These are phyloP conservation scores for Plagiodera versicolora DNA, from an alignment of 2,888 invertebrate genomes.

Conservation along the genomic window DNA sequence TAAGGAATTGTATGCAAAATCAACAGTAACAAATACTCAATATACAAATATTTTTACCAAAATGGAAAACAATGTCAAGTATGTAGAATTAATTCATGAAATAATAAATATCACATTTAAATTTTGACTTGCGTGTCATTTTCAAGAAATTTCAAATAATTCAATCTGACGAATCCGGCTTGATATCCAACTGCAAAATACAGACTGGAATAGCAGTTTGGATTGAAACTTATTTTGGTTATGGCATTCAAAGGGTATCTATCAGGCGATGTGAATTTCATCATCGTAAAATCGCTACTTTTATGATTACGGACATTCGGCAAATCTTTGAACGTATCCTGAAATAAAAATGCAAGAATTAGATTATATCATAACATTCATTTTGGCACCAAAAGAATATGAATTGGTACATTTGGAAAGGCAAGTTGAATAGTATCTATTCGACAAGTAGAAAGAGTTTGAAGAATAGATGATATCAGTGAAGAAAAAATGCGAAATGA, in stretches of 20 bases:
- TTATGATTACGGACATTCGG: conserved; percentile 15
- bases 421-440: neutral
- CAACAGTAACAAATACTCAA: neutral
- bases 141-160: conserved; percentile 43
- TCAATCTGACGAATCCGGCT: conserved; percentile 55
- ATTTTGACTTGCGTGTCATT: conserved; percentile 32
- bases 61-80: neutral
- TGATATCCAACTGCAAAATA: conserved; percentile 56
- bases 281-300: neutral
- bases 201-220: conserved; percentile 52
- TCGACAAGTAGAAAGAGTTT: no score
- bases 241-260: conserved; percentile 47
- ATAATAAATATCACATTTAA: neutral
- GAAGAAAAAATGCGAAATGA: no score
- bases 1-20: neutral
- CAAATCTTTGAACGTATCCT: conserved; percentile 33
- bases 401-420: neutral
- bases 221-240: conserved; percentile 54
- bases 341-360: conserved; percentile 22
- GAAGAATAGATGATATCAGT: no score
- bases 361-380: no score
- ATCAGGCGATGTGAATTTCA: conserved; percentile 35
- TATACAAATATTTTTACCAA: neutral
- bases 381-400: no score
- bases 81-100: neutral